phyloP scores from a whole-genome alignment of 2,888 invertebrate genomes.

The Suillia variegata region DNA sequence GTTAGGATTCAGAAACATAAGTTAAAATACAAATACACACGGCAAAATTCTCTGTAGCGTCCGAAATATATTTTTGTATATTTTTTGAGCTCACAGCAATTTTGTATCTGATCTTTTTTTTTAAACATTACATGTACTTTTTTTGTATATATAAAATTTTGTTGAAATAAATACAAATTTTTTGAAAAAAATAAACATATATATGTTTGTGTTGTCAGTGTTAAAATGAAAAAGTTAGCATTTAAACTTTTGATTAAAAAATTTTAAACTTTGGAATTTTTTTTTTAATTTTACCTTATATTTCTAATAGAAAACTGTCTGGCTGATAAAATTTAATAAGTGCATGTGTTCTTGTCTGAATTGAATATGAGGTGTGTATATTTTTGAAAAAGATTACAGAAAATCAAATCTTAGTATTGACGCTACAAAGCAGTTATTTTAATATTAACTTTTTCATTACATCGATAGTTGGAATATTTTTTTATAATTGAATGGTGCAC shows the following conservation, averaged over 20 bases:
- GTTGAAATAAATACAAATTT: conserved; percentile 20
- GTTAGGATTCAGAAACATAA: background rate
- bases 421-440: background rate
- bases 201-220: no score
- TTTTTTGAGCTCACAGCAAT: conserved; percentile 20
- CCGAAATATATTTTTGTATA: conserved; percentile 21
- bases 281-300: no score
- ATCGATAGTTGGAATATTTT: background rate
- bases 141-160: conserved; percentile 27
- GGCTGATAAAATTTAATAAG: no score
- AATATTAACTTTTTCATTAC: background rate
- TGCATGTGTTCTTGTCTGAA: no score
- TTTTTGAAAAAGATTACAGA: no score
- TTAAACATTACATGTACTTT: conserved; percentile 21
- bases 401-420: no score
- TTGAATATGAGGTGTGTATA: no score
- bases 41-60: conserved; percentile 28
- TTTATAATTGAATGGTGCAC: no score
- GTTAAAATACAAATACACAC: background rate
- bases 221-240: background rate
- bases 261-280: no score
- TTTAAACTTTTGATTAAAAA: no score
- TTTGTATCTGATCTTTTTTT: conserved; percentile 11
- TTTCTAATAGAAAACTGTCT: no score
- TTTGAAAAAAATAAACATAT: conserved; percentile 21